A percentile compares a stretch with the other conserved stretches of the same genome.
phyloP scores from a whole-genome alignment of 1,140 invertebrate genomes.

The Diorhabda sublineata region DNA sequence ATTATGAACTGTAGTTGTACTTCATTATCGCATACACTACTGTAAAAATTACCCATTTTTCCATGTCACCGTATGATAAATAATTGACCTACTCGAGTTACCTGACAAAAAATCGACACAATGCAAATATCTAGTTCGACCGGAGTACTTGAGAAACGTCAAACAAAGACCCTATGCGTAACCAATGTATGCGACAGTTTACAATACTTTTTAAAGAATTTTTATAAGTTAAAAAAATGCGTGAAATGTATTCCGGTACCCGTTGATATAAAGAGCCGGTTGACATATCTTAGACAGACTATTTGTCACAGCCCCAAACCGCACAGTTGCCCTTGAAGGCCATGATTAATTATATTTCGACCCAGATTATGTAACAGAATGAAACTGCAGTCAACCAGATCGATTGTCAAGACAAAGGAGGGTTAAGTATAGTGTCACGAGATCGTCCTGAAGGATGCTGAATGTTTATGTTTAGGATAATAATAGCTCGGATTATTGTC shows the following conservation, averaged over 20 bases:
- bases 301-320: slow-evolving; percentile 38
- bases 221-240: slow-evolving; percentile 26
- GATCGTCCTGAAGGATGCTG: neutral
- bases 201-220: slow-evolving; percentile 34
- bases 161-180: slow-evolving; percentile 22
- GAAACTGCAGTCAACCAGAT: slow-evolving; percentile 27
- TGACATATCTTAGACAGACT: slow-evolving; percentile 39
- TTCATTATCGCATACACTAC: neutral
- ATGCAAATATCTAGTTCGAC: slow-evolving; percentile 27
- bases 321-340: slow-evolving; percentile 23
- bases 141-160: slow-evolving; percentile 28
- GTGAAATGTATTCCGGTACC: slow-evolving; percentile 31
- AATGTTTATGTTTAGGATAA: slow-evolving; percentile 9
- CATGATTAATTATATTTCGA: slow-evolving; percentile 37
- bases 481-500: neutral
- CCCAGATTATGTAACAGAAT: slow-evolving; percentile 35
- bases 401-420: slow-evolving; percentile 30
- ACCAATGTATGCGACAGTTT: slow-evolving; percentile 31
- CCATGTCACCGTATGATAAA: slow-evolving; percentile 12
- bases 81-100: slow-evolving; percentile 16
- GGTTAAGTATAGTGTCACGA: slow-evolving; percentile 29
- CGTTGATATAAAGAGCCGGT: slow-evolving; percentile 28
- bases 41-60: slow-evolving; percentile 7
- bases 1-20: neutral
- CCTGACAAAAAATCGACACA: slow-evolving; percentile 16